Base-by-base conservation (phyloP, 2,888 invertebrate species). In the Aspidapion aeneum region DNA sequence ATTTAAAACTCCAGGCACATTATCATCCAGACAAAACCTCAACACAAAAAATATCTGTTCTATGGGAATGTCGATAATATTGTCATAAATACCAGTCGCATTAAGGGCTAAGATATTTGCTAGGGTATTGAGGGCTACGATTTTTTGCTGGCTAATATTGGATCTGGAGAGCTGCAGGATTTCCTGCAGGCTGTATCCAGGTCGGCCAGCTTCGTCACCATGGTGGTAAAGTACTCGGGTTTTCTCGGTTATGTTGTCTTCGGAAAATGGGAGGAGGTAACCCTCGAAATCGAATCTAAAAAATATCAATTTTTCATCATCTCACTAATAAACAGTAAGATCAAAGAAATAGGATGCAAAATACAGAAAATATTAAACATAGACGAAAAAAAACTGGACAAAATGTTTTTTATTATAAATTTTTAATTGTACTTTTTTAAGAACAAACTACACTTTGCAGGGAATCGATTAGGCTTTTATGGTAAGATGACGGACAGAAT, bases 141-240 rank as follows among this genome's bases (percentile, higher is more conserved):
- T 86, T 72, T 94, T 85, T 79, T 98, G 97, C 73, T 95, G 94
- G 18, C 86, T 84, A n/a, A 93, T 83, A 54, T 89, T 84, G 1
- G 92, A 91, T 61, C 89, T 82, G 35, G 90, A 87, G 1, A 97
- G 80, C 66, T 91, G 89, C 72, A 96, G 88, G 0, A 97, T 78
- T 80, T 98, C 98, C 69, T 91, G 91, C 12, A 98, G 78, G 0
- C 94, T 89, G 78, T 97, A 98, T 0, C 97, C 97, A 1, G 97
- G 93, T 65, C 94, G 84, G 66, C 90, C 90, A 5, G 95, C 91
- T 77, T 98, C 97, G 69, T 94, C 91, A 0, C 96, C 96, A 79
- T 98, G 98, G 78, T 97, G 93, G 79, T 94, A 95, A 17, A 98
- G 82, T 51, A 87, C 89, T 21, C 86, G 77, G 66, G 85, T 85